Evolutionary conservation across 2,888 invertebrate genomes (phyloP).

Genomic region (Bibio marci): DNA sequence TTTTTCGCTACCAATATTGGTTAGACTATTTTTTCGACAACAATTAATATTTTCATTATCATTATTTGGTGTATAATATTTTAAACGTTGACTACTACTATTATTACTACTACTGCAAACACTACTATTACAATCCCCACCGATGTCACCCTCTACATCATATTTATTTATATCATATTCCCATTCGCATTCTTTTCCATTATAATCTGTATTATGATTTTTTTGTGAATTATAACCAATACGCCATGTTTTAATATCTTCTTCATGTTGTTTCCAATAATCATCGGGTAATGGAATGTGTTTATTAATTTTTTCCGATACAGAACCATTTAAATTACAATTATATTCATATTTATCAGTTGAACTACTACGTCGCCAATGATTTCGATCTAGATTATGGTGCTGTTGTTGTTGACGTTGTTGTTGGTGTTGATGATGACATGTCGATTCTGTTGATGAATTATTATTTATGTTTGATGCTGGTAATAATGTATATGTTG

Average conservation of each 20-base stretch:
- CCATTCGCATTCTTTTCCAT: not conserved
- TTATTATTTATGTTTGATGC: not conserved
- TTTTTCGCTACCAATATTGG: not conserved
- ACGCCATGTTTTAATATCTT: conserved; percentile 8
- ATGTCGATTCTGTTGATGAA: not conserved
- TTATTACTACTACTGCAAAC: conserved; percentile 5
- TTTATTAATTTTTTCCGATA: conserved; percentile 7
- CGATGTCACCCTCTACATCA: conserved; percentile 1
- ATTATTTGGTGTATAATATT: conserved; percentile 9
- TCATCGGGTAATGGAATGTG: conserved; percentile 8
- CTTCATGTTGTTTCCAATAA: conserved; percentile 9
- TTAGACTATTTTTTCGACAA: conserved; percentile 5
- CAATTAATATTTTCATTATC: not conserved
- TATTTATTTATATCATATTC: conserved; percentile 1
- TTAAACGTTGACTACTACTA: not conserved
- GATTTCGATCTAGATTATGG: not conserved
- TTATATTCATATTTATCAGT: conserved; percentile 8
- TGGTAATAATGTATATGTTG: conserved; percentile 7
- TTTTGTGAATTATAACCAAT: conserved; percentile 3
- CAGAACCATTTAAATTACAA: conserved; percentile 5
- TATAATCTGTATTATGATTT: not conserved
- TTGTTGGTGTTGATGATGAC: not conserved
- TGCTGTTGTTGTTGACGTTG: not conserved
- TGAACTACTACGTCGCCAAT: conserved; percentile 2
- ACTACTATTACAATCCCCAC: conserved; percentile 1